Conservation (phyloP, 2,797 vertebrate genomes). For the Meda fulgida region DNA sequence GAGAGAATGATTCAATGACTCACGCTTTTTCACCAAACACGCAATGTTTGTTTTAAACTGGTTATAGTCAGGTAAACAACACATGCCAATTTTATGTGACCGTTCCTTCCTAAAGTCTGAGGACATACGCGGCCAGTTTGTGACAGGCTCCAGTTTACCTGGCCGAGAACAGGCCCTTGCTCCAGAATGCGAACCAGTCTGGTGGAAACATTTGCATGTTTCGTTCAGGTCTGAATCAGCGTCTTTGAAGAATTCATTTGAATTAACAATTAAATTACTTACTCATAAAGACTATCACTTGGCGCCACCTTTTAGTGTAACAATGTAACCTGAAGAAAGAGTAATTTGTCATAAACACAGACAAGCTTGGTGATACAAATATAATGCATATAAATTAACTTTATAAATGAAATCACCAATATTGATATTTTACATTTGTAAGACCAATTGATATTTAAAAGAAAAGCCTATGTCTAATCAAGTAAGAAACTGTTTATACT, state of each 20-base stretch:
- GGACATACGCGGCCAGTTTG: not conserved
- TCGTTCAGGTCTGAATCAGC: not conserved
- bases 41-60: no score
- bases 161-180: not conserved
- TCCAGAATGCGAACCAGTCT: no score
- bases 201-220: not conserved
- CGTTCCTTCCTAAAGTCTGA: not conserved
- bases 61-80: no score
- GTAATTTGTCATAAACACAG: not conserved
- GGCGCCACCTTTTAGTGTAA: no score
- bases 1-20: not conserved
- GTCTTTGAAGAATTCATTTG: not conserved
- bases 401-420: not conserved
- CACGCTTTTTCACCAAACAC: not conserved
- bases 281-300: not conserved
- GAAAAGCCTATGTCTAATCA: not conserved
- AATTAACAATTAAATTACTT: not conserved
- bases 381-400: not conserved
- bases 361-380: not conserved
- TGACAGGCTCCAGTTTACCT: not conserved
- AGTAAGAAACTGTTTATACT: not conserved
- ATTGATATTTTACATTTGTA: not conserved
- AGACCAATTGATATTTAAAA: not conserved
- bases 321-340: not conserved
- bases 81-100: no score